Evolutionary conservation across 2,113 vertebrate species (phyloP), one percentile per base, ranked within the genome.

Genomic region (Dendropsophus ebraccatus): DNA sequence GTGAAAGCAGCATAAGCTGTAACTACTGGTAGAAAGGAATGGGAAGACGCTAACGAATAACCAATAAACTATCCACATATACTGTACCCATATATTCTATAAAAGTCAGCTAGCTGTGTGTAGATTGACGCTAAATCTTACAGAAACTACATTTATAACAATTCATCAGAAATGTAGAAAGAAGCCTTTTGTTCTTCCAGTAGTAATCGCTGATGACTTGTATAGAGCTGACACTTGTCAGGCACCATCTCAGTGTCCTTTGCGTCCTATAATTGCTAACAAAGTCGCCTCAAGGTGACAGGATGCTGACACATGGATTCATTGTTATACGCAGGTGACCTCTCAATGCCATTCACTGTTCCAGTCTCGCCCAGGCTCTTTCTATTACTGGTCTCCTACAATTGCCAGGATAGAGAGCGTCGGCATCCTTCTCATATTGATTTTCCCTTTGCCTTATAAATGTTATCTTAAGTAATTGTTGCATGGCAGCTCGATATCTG

Each of bases 401-500:
- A 41, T 35, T 32, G 23, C 54, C 25, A 7, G 4, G 19, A 30
- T n/a, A 23, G 30, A 25, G 23, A 54, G 47, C 16, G 28, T 45
- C 35, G 19, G 56, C 32, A 14, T 56, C 30, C 76, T 23, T 21
- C 76, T 23, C 11, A 0, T 54, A 62, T 80, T 80, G 77, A 80
- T 80, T 69, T 58, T 74, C 47, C 25, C 50, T 83, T 83, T 47
- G 81, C 49, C n/a, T 56, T 32, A 17, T 84, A 54, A 28, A 19
- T 65, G 70, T 60, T 62, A 50, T 76, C 25, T 49, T 76, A 1
- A 58, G 70, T 76, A 32, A 76, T 65, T 60, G 54, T 47, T 47
- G 56, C 54, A 50, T 32, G 54, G 25, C 54, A 62, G 72, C 50
- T 75, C 37, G n/a, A 76, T 84, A 49, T 62, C 83, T 85, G 83